phyloP scores from a whole-genome alignment of 2,113 vertebrate genomes.

The Vulpes vulpes region DNA sequence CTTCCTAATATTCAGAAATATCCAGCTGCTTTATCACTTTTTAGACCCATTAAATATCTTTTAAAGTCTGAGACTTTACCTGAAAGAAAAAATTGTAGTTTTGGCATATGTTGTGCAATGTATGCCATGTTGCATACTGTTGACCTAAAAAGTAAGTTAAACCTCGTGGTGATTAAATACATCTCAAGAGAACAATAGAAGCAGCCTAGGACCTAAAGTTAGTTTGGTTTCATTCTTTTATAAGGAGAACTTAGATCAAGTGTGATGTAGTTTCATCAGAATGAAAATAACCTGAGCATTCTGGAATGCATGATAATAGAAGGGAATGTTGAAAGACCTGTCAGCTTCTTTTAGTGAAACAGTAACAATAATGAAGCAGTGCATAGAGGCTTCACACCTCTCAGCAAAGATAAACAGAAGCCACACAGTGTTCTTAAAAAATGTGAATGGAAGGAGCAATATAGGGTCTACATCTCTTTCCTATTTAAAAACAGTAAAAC shows the following conservation, averaged over 20 bases:
- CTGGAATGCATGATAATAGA: not conserved
- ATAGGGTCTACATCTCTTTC: not conserved
- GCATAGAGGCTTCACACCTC: not conserved
- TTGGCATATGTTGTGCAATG: not conserved
- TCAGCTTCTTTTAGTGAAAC: constrained; percentile 54
- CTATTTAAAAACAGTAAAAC: not conserved
- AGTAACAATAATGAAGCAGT: not conserved
- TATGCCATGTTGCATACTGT: not conserved
- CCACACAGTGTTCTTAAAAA: not conserved
- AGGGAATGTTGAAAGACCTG: not conserved
- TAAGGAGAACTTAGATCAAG: not conserved
- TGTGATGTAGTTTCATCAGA: constrained; percentile 32
- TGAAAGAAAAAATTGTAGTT: not conserved
- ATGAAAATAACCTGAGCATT: constrained; percentile 20
- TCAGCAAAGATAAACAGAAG: constrained; percentile 58
- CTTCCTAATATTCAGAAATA: not conserved
- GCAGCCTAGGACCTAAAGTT: not conserved
- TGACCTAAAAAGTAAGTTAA: constrained; percentile 50
- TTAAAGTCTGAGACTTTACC: not conserved
- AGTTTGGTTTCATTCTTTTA: not conserved
- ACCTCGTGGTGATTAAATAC: not conserved
- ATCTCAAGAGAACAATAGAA: not conserved
- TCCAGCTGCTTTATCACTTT: not conserved
- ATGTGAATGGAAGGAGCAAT: constrained; percentile 28
- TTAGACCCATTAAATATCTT: not conserved